Evolutionary conservation across 2,888 invertebrate species (phyloP).

Genomic region (Chymomyza amoena): DNA sequence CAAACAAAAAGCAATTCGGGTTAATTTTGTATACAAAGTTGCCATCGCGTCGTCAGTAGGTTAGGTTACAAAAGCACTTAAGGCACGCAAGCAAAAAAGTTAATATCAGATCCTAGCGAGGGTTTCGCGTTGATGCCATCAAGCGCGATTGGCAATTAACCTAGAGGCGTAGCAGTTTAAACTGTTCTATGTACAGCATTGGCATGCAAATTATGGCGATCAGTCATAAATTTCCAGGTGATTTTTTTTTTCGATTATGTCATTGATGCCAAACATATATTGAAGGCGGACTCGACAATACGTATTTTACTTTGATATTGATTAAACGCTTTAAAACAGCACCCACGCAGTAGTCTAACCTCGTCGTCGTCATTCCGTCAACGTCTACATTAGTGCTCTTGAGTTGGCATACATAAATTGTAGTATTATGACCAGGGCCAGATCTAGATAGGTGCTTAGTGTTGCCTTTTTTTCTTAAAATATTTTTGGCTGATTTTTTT

Average conservation of each 20-base stretch:
- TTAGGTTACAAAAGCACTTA: too few relatives aligned
- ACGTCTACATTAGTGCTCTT: slow-evolving; percentile 1
- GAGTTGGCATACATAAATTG: background rate
- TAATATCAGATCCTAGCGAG: background rate
- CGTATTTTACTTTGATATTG: slow-evolving; percentile 17
- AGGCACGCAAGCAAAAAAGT: background rate
- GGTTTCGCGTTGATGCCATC: too few relatives aligned
- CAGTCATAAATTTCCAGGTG: slow-evolving; percentile 26
- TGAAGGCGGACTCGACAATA: slow-evolving; percentile 29
- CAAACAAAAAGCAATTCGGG: slow-evolving; percentile 17
- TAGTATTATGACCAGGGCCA: background rate
- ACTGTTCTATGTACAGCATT: slow-evolving; percentile 5
- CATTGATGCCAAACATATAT: slow-evolving; percentile 39
- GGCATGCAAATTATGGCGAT: slow-evolving; percentile 33
- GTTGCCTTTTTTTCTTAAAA: slow-evolving; percentile 14
- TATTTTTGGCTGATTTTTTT: slow-evolving; percentile 20
- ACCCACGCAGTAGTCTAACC: slow-evolving; percentile 55
- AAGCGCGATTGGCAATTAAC: background rate
- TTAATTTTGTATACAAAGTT: slow-evolving; percentile 21
- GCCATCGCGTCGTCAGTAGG: too few relatives aligned
- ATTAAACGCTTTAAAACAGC: slow-evolving; percentile 32
- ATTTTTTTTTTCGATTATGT: slow-evolving; percentile 54
- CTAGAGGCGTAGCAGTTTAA: background rate
- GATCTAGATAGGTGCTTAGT: background rate
- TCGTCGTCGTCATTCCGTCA: slow-evolving; percentile 35